Base-by-base conservation (phyloP, 1,140 invertebrate genomes). In the Lepidurus couesii region DNA sequence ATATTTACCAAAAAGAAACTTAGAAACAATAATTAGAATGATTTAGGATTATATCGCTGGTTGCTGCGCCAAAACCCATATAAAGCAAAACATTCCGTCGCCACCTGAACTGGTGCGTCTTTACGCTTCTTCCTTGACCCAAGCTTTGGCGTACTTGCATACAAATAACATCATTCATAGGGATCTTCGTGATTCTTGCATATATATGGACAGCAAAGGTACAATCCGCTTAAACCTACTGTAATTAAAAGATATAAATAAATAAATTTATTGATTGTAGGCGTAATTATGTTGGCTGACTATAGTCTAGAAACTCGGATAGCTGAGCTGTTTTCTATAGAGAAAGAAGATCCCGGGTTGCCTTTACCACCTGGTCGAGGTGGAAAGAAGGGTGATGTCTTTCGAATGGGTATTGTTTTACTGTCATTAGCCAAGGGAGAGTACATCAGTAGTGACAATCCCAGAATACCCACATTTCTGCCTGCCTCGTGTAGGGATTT, bases 101-200 rank as follows among this genome's bases (percentile, higher is more conserved):
- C 89, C 87, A 73, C 84, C 90, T 13, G 88, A 89, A 79, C 83
- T 90, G 75, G 82, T 94, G 26, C 87, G 90, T 16, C 86, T 89
- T 83, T 88, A 92, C 80, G 88, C 90, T 1, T 85, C 84, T 9
- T 90, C 90, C 73, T 86, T 93, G 34, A 83, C 94, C 1, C 86
- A 88, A 75, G 90, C 90, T 3, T 81, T 95, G 8, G 84, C 89
- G n/a, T 93, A 90, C 83, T 84, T 95, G 13, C 93, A 95, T 82
- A 86, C 89, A 73, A 93, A 93, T 83, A 91, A 91, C 81, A 89
- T 94, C 10, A 90, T 92, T 1, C 92, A 95, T 83, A 91, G 91
- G 83, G 90, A 92, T 85, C 82, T 95, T 8, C 84, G 53, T 65
- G 53, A 65, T 65, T 65, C 53, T 65, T 65, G 53, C 53, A 65